phyloP scores from a whole-genome alignment of 2,113 vertebrate genomes.

The Ifrita kowaldi region DNA sequence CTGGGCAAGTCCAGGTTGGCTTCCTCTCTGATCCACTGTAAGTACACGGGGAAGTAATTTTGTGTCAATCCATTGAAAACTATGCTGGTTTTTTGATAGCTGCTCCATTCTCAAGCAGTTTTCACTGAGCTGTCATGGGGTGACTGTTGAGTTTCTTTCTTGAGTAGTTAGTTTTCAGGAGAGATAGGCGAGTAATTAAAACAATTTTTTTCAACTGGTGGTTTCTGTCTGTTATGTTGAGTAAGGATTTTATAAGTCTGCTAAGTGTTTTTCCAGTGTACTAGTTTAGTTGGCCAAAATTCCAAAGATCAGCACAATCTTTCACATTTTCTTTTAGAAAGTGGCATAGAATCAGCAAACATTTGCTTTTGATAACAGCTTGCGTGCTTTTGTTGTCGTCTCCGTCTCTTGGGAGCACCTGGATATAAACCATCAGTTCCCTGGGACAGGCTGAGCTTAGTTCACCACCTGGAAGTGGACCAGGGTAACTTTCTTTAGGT shows the following conservation, averaged over 20 bases:
- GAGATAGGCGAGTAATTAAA: neutral
- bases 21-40: neutral
- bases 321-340: neutral
- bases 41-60: neutral
- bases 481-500: neutral
- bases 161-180: neutral
- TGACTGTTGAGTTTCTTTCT: neutral
- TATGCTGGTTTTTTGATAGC: neutral
- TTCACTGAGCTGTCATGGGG: neutral
- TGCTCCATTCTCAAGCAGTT: neutral
- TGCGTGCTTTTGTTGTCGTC: neutral
- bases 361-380: neutral
- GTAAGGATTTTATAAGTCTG: neutral
- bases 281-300: neutral
- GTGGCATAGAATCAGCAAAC: neutral
- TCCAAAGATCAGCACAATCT: neutral
- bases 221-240: neutral
- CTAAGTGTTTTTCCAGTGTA: neutral
- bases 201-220: neutral
- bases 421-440: neutral
- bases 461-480: neutral
- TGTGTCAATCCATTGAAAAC: neutral
- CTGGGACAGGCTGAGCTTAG: neutral
- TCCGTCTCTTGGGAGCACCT: neutral
- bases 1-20: neutral